These are phyloP conservation scores for Tragelaphus strepsiceros DNA, from an alignment of 2,113 vertebrate species.

Conservation along the genomic window DNA sequence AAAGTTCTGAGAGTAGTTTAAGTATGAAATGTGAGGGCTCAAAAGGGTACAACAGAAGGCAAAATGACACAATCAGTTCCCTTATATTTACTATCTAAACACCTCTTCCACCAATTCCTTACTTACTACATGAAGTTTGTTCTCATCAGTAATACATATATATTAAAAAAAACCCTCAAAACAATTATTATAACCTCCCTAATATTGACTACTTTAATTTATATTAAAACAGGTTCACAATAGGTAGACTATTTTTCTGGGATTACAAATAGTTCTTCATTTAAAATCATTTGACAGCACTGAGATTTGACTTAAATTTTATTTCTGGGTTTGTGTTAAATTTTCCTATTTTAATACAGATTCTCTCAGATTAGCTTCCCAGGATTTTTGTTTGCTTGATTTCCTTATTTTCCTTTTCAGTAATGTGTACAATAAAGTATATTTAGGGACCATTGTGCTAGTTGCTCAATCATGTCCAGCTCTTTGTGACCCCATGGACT, in stretches of 20 bases:
- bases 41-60: background rate
- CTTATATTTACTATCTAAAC: background rate
- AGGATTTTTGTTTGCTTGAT: background rate
- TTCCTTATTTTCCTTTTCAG: background rate
- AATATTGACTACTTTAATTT: background rate
- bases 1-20: background rate
- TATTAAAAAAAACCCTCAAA: background rate
- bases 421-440: background rate
- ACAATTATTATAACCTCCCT: background rate
- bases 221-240: background rate
- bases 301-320: background rate
- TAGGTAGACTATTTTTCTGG: background rate
- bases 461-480: background rate
- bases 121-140: background rate
- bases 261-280: background rate
- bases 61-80: background rate
- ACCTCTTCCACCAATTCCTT: background rate
- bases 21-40: background rate
- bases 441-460: background rate
- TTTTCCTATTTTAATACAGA: background rate
- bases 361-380: background rate
- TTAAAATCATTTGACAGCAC: background rate
- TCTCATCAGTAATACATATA: background rate
- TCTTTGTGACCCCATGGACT: background rate
- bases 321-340: background rate